These are phyloP conservation scores for Leucoptera coffeella DNA, from an alignment of 2,888 invertebrate genomes.

Conservation along the genomic window DNA sequence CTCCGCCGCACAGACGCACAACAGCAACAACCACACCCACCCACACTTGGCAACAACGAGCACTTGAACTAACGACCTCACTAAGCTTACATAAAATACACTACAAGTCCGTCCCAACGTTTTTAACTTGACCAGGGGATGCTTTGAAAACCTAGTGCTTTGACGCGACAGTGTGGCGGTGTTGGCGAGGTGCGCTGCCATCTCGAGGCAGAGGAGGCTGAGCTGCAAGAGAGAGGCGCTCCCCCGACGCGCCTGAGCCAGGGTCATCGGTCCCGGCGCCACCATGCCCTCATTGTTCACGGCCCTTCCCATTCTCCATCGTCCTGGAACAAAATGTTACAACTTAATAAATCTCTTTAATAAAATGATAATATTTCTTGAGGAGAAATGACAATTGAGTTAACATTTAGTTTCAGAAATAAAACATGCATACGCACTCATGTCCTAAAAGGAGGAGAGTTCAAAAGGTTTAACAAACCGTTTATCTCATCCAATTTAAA, in stretches of 20 bases:
- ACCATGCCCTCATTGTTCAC: conserved; percentile 44
- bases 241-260: conserved; percentile 17
- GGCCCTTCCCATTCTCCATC: conserved; percentile 40
- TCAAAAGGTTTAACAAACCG: not conserved
- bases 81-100: no score
- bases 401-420: no score
- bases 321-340: conserved; percentile 31
- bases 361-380: not conserved
- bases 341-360: not conserved
- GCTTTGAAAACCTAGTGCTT: conserved; percentile 43
- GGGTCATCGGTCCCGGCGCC: conserved; percentile 44
- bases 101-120: no score
- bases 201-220: conserved; percentile 14
- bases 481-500: no score
- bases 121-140: conserved; percentile 50
- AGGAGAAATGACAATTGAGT: not conserved
- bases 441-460: no score
- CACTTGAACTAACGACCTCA: no score
- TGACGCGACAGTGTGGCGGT: conserved; percentile 17
- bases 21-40: conserved; percentile 11
- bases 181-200: conserved; percentile 19
- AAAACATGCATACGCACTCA: no score
- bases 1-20: conserved; percentile 20
- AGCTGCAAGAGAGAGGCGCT: conserved; percentile 10
- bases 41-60: conserved; percentile 41